Percentiles rank a stretch among this genome's conserved stretches.
These are phyloP conservation scores for Odontophorus gujanensis DNA, from an alignment of 2,113 vertebrate species.

Conservation along the genomic window DNA sequence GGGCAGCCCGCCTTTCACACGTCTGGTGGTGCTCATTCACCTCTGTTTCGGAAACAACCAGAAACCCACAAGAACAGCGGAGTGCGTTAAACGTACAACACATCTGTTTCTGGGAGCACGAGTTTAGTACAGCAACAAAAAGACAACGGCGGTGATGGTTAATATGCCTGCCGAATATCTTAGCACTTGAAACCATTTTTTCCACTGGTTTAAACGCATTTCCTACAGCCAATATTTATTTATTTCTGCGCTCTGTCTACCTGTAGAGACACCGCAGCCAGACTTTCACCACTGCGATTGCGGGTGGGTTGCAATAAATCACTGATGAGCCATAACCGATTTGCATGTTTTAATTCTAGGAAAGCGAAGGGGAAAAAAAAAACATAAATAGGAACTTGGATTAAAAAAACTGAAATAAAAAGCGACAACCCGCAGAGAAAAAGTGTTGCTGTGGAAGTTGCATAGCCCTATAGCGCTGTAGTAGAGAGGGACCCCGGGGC, in stretches of 20 bases:
- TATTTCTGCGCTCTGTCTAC: neutral
- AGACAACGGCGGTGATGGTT: neutral
- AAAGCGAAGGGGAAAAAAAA: neutral
- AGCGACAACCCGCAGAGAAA: neutral
- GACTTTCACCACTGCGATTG: neutral
- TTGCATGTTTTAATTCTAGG: neutral
- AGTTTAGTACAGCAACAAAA: neutral
- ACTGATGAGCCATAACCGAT: neutral
- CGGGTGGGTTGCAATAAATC: neutral
- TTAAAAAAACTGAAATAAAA: neutral
- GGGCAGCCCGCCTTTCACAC: neutral
- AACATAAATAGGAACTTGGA: neutral
- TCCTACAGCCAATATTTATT: neutral
- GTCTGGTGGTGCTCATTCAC: neutral
- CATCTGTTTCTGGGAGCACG: neutral
- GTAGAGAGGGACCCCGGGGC: accelerated
- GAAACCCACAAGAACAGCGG: neutral
- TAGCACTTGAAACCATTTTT: neutral
- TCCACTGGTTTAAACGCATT: neutral
- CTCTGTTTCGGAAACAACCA: neutral
- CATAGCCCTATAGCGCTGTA: neutral
- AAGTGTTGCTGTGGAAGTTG: neutral
- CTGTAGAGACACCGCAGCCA: neutral
- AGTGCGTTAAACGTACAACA: neutral
- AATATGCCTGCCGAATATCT: neutral